Conservation (phyloP, 2,797 vertebrate species). For the Denticeps clupeoides region DNA sequence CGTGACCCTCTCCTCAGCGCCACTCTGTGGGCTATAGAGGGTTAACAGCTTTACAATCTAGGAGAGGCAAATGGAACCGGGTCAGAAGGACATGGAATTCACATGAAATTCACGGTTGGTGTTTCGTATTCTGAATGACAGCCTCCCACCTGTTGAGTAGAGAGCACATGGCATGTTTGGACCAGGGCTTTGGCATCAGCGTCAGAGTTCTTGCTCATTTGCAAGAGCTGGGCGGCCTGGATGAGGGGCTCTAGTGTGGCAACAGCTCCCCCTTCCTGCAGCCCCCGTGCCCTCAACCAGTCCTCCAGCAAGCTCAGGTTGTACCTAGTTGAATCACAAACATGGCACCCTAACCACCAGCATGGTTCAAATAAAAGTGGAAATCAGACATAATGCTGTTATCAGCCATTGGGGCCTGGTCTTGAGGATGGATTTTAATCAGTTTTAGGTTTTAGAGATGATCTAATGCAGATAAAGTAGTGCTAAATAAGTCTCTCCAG, state of each 20-base stretch:
- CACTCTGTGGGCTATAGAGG: conserved; percentile 59
- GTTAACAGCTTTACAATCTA: conserved; percentile 71
- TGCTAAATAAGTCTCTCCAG: too few relatives aligned
- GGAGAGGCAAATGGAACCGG: background rate
- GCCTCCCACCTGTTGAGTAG: conserved; percentile 56
- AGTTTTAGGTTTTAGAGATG: too few relatives aligned
- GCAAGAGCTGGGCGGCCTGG: conserved; percentile 68
- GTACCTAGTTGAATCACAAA: conserved; percentile 38
- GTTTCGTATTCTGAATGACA: background rate
- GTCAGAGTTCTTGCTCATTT: conserved; percentile 62
- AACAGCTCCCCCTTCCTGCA: conserved; percentile 53
- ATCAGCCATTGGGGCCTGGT: too few relatives aligned
- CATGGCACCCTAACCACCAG: too few relatives aligned
- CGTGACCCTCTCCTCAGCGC: conserved; percentile 63
- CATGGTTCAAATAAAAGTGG: too few relatives aligned
- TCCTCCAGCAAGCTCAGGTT: conserved; percentile 68
- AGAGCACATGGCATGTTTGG: conserved; percentile 60
- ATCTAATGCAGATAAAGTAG: too few relatives aligned
- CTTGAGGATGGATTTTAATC: too few relatives aligned
- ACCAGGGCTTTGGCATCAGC: conserved; percentile 54
- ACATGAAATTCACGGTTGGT: background rate
- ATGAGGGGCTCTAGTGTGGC: conserved; percentile 62
- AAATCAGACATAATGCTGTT: too few relatives aligned
- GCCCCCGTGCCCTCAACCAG: conserved; percentile 56
- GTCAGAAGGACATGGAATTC: background rate